Percentiles rank a stretch among this genome's conserved stretches.
These are phyloP conservation scores for Xylocampa areola DNA, from an alignment of 2,888 invertebrate genomes.

Conservation along the genomic window DNA sequence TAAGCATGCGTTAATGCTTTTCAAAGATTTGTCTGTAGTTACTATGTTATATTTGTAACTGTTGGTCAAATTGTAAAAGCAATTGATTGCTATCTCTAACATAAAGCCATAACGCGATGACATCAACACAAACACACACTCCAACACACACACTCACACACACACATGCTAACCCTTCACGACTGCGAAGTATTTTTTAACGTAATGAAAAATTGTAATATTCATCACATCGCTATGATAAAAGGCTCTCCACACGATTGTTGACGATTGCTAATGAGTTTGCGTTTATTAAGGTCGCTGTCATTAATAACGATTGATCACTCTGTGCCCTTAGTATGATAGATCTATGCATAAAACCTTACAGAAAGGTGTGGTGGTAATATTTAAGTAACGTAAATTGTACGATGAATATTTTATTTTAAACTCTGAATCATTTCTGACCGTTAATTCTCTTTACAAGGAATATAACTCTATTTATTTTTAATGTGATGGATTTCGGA, in stretches of 20 bases:
- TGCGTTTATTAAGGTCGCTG: conserved; percentile 45
- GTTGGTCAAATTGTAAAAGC: conserved; percentile 35
- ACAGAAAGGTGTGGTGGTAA: too few relatives aligned
- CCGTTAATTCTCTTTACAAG: too few relatives aligned
- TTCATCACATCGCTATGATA: conserved; percentile 32
- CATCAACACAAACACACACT: too few relatives aligned
- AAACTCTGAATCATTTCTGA: too few relatives aligned
- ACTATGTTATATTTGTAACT: too few relatives aligned
- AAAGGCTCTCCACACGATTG: conserved; percentile 31
- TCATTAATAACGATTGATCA: conserved; percentile 52
- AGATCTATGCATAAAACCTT: background rate
- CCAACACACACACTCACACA: too few relatives aligned
- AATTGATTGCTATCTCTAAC: conserved; percentile 31
- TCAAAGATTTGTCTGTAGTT: too few relatives aligned
- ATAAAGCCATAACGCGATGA: conserved; percentile 23
- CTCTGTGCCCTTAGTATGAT: conserved; percentile 19
- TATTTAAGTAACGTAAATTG: too few relatives aligned
- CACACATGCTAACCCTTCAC: conserved; percentile 15
- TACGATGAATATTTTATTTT: too few relatives aligned
- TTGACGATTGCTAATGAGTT: conserved; percentile 50
- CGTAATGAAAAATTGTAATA: conserved; percentile 52
- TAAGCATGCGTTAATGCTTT: too few relatives aligned
- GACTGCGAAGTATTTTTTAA: conserved; percentile 17
- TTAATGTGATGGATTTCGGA: too few relatives aligned
- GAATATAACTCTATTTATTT: too few relatives aligned